Conservation (phyloP, 2,797 vertebrate species). For the Brachyalestes nurse region DNA sequence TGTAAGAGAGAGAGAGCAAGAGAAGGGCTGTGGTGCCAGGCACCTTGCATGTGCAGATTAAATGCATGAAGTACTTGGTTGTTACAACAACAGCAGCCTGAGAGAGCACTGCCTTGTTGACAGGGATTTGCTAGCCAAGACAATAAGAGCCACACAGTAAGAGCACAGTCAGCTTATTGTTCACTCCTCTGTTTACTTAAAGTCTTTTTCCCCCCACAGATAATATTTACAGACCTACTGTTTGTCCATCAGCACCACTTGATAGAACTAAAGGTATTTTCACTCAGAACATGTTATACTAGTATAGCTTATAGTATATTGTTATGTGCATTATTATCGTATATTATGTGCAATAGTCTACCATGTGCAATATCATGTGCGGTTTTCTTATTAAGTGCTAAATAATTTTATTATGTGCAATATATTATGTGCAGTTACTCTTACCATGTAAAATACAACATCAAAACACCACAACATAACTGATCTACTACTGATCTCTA, state of each 20-base stretch:
- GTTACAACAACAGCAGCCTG: constrained; percentile 36
- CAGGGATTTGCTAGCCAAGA: constrained; percentile 30
- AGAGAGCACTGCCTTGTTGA: constrained; percentile 42
- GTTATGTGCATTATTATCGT: too few relatives aligned
- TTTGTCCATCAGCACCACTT: not conserved
- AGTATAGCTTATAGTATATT: too few relatives aligned
- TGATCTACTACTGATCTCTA: too few relatives aligned
- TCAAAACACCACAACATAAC: too few relatives aligned
- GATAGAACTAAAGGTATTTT: not conserved
- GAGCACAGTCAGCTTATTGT: not conserved
- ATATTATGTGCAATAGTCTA: too few relatives aligned
- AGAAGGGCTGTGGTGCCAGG: constrained; percentile 45
- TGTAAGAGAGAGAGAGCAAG: constrained; percentile 54
- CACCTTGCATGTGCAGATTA: constrained; percentile 56
- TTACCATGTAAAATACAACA: too few relatives aligned
- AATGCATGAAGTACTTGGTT: constrained; percentile 66
- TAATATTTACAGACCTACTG: not conserved
- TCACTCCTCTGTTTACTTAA: constrained; percentile 17
- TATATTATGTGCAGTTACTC: too few relatives aligned
- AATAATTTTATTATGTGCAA: too few relatives aligned
- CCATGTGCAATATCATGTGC: too few relatives aligned
- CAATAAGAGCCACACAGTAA: constrained; percentile 35
- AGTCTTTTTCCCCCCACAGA: not conserved
- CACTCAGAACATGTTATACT: not conserved
- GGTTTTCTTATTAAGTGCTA: too few relatives aligned